Base-by-base conservation (phyloP, 2,797 vertebrate species). In the Spinibarbus caldwelli region DNA sequence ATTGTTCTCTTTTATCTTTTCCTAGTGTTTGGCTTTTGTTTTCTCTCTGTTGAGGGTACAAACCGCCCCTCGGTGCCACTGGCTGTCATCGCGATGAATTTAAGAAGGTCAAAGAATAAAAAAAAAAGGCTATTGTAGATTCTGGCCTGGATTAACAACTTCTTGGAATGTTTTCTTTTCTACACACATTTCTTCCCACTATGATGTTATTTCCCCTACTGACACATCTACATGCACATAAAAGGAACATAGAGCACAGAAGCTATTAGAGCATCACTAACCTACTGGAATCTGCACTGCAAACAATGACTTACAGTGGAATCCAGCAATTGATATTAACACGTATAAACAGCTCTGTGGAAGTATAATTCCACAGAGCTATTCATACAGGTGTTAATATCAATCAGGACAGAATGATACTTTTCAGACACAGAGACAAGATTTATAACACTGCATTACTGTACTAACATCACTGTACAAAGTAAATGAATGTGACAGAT, bases 291-390 rank as follows among this genome's bases (percentile, higher is more conserved):
- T 87, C 62, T 78, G 21, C 49, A 78, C 52, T 34, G 71, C 34
- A 87, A 88, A 89, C 85, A 88, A 23, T 26, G 62, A 47, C 4
- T 6, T 81, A 38, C 45, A 49, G 64, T 80, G 66, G 36, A 57
- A 41, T 29, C 34, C 41, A 70, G 19, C 19, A 77, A 15, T 66
- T n/a, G n/a, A n/a, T n/a, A n/a, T n/a, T n/a, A n/a, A n/a, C n/a
- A n/a, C n/a, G n/a, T n/a, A n/a, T n/a, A n/a, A n/a, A n/a, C n/a
- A n/a, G n/a, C n/a, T 64, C 62, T 17, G 29, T 64, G 62, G 3
- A 19, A 41, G 14, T 3, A 23, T 54, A 72, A 10, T 71, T 59
- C 6, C 11, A 59, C 26, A 23, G 4, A 71, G 6, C 12, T 43
- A 4, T 38, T 64, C 14, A 41, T 59, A 45, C 31, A 64, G 1